phyloP scores from a whole-genome alignment of 2,888 invertebrate genomes.

The Mimumesa dahlbomi region DNA sequence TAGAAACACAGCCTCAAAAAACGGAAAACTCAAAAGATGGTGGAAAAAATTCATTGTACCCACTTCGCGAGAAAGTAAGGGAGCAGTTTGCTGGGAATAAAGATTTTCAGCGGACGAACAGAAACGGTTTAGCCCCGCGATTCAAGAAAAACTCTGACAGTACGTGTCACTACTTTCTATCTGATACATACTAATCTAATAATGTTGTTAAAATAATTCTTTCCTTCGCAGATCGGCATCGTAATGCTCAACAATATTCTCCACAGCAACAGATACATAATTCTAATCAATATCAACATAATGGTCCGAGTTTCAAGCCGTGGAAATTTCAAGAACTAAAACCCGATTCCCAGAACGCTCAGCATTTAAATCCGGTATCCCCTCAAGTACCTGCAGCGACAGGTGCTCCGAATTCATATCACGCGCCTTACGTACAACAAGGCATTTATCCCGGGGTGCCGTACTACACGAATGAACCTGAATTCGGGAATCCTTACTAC shows the following conservation, averaged over 20 bases:
- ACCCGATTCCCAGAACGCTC: constrained; percentile 21
- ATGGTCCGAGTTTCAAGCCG: constrained; percentile 22
- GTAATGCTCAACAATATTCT: constrained; percentile 38
- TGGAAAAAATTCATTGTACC: constrained; percentile 17
- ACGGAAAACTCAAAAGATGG: constrained; percentile 38
- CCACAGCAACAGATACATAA: constrained; percentile 21
- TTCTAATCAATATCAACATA: constrained; percentile 24
- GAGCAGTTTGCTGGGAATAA: constrained; percentile 35
- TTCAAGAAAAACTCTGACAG: constrained; percentile 67
- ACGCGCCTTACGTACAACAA: constrained; percentile 61
- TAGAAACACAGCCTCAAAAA: constrained; percentile 7
- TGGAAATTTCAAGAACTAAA: constrained; percentile 34
- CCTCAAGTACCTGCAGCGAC: constrained; percentile 30
- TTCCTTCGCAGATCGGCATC: constrained; percentile 55
- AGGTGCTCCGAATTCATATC: constrained; percentile 51
- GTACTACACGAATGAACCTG: constrained; percentile 62
- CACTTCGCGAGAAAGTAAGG: constrained; percentile 32
- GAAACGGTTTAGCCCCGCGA: constrained; percentile 63
- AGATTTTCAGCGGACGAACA: constrained; percentile 38
- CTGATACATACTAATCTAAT: not conserved
- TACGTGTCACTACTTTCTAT: constrained; percentile 34
- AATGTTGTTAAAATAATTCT: too few species aligned
- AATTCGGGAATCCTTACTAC: constrained; percentile 60
- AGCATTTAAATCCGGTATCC: constrained; percentile 24
- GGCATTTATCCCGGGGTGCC: constrained; percentile 62